These are phyloP conservation scores for Cordilura impudica DNA, from an alignment of 2,888 invertebrate genomes.

Conservation along the genomic window DNA sequence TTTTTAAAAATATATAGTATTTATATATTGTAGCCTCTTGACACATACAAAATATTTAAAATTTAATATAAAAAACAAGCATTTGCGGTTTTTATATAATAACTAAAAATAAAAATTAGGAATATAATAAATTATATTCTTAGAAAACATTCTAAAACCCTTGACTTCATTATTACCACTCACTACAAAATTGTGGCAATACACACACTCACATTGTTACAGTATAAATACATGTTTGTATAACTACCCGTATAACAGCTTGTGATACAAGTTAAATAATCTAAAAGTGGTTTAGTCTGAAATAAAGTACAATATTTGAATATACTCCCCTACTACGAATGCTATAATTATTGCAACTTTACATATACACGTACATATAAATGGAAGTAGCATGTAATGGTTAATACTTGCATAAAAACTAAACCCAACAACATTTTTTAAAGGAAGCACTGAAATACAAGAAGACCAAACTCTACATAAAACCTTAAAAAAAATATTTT, in stretches of 20 bases:
- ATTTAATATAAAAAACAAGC: no score
- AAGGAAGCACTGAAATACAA: no score
- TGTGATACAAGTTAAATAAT: slow-evolving; percentile 56
- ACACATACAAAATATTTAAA: no score
- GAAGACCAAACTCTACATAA: no score
- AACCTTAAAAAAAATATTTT: no score
- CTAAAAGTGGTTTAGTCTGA: slow-evolving; percentile 52
- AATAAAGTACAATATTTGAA: slow-evolving; percentile 43
- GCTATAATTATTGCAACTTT: neutral
- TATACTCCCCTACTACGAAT: neutral
- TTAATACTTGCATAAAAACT: neutral
- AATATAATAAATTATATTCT: slow-evolving; percentile 44
- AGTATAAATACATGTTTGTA: slow-evolving; percentile 4
- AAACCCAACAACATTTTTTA: no score
- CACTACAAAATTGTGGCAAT: neutral
- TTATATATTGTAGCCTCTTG: no score
- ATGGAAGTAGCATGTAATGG: slow-evolving; percentile 9
- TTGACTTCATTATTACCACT: slow-evolving; percentile 37
- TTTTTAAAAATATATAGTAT: no score
- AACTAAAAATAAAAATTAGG: slow-evolving; percentile 9
- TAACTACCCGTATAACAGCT: slow-evolving; percentile 55
- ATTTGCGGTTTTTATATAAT: neutral
- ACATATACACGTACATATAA: neutral
- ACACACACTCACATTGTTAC: neutral
- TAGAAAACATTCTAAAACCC: slow-evolving; percentile 36